These are phyloP conservation scores for Halictus quadricinctus DNA, from an alignment of 2,888 invertebrate genomes.

Conservation along the genomic window DNA sequence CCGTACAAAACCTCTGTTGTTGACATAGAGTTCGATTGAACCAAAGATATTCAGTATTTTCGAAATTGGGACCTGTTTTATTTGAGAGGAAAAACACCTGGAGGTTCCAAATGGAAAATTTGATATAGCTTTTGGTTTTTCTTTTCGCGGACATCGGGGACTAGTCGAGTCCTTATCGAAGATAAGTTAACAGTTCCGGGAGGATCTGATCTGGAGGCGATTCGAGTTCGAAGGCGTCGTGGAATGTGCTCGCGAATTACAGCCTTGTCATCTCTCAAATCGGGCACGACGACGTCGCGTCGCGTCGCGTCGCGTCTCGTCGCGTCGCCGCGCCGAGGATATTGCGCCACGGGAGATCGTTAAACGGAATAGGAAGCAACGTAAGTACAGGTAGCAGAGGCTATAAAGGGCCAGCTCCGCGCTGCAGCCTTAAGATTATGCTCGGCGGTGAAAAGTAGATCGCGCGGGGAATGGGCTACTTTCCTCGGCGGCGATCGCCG, in stretches of 20 bases:
- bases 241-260: constrained; percentile 31
- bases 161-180: background rate
- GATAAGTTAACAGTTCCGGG: background rate
- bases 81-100: no score
- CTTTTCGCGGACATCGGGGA: no score
- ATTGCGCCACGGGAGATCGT: constrained; percentile 24
- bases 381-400: background rate
- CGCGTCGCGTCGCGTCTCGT: background rate
- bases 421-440: constrained; percentile 9
- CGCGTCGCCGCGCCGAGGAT: background rate
- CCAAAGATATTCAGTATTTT: no score
- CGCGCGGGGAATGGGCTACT: constrained; percentile 8
- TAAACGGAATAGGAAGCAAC: constrained; percentile 24
- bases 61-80: no score
- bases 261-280: background rate
- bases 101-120: no score
- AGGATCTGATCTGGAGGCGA: background rate
- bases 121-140: no score
- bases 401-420: constrained; percentile 18
- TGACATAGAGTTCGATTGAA: no score
- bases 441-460: constrained; percentile 7
- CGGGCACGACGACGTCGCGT: constrained; percentile 16
- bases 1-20: no score
- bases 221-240: constrained; percentile 16
- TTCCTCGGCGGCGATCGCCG: constrained; percentile 3